phyloP scores from a whole-genome alignment of 2,797 vertebrate species.

The Propithecus deckenii region DNA sequence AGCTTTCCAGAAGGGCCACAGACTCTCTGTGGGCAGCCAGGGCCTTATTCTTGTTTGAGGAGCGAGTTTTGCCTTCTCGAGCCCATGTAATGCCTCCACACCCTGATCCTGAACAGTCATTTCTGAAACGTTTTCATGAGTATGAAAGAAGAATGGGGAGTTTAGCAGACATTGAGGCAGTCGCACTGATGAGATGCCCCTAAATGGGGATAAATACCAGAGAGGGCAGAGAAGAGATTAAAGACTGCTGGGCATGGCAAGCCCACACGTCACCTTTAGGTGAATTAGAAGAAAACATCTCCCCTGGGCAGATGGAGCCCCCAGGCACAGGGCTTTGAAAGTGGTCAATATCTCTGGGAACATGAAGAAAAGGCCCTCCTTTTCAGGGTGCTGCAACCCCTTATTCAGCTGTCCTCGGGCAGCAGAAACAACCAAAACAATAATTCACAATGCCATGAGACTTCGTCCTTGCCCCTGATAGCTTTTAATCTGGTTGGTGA shows the following conservation, averaged over 20 bases:
- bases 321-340: background rate
- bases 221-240: background rate
- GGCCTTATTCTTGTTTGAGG: background rate
- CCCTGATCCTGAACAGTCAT: background rate
- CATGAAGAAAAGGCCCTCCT: background rate
- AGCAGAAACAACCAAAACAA: background rate
- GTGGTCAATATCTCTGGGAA: background rate
- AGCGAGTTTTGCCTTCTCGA: background rate
- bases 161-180: background rate
- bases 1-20: background rate
- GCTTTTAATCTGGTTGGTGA: background rate
- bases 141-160: background rate
- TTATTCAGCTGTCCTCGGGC: background rate
- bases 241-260: background rate
- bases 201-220: background rate
- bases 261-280: background rate
- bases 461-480: background rate
- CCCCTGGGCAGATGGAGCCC: background rate
- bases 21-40: background rate
- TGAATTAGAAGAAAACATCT: background rate
- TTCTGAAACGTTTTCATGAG: background rate
- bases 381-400: background rate
- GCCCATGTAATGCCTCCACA: too few species aligned
- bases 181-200: fast-evolving
- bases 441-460: too few species aligned